phyloP scores from a whole-genome alignment of 2,888 invertebrate genomes.

The Andrena trimmerana region DNA sequence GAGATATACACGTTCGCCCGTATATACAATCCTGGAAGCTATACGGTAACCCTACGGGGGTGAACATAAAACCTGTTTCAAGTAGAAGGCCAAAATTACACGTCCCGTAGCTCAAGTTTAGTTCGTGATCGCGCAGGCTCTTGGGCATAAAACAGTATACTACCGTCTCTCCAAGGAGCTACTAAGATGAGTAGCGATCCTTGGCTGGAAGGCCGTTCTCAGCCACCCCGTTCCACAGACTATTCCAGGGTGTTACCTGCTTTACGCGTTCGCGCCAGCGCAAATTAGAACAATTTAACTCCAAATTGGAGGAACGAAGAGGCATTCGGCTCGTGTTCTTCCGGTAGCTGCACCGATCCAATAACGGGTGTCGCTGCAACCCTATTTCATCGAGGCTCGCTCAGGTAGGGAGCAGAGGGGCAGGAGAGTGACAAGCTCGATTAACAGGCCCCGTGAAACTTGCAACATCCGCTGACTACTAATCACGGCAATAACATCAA shows the following conservation, averaged over 20 bases:
- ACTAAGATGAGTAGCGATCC: conserved; percentile 64
- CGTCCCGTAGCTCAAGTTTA: conserved; percentile 75
- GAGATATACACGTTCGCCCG: conserved; percentile 52
- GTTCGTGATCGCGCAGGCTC: conserved; percentile 72
- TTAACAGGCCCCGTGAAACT: conserved; percentile 55
- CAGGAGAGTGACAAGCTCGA: conserved; percentile 7
- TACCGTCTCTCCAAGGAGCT: conserved; percentile 68
- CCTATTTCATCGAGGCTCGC: conserved; percentile 4
- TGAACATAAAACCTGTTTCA: conserved; percentile 73
- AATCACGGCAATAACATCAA: conserved; percentile 69
- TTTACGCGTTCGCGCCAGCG: conserved; percentile 32
- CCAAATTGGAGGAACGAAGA: conserved; percentile 26
- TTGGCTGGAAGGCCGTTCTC: conserved; percentile 44
- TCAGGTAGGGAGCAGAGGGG: neutral
- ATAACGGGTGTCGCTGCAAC: neutral
- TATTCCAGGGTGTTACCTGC: conserved; percentile 28
- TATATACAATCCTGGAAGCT: conserved; percentile 67
- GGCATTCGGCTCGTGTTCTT: neutral
- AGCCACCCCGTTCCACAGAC: conserved; percentile 19
- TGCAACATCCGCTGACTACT: conserved; percentile 58
- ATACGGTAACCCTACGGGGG: conserved; percentile 66
- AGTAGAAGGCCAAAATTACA: conserved; percentile 74
- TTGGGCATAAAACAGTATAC: conserved; percentile 71
- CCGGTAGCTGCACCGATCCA: neutral
- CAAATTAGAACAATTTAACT: conserved; percentile 21